Base-by-base conservation (phyloP, 2,797 vertebrate genomes). In the Premnoplex brunnescens region DNA sequence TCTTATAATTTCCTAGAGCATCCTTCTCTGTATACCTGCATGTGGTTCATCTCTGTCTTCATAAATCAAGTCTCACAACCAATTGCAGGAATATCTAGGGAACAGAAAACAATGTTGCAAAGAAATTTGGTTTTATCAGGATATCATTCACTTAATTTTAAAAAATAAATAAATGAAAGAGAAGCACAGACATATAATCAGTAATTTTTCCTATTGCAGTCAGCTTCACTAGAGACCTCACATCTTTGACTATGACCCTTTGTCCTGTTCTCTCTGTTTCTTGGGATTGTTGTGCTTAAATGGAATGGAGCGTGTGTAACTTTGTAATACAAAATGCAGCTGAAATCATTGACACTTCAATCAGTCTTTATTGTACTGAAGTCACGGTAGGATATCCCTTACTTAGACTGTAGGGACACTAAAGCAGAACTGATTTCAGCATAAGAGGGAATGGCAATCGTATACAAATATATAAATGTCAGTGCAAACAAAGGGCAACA, bases 271-370 rank as follows among this genome's bases (percentile, higher is more conserved):
- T 48, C 39, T 79, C 62, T 64, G 28, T 80, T 89, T 96, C 91
- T 96, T 68, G 69, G 46, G 86, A 80, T 72, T 82, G 95, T 95
- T 97, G 91, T 96, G 66, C 86, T 95, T 96, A 96, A 97, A 89
- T 93, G 69, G 62, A 94, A 95, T 74, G 94, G 88, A 92, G 8
- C 20, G 34, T 96, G 85, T 97, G 97, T 97, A 96, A 95, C 81
- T 96, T 94, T 90, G 69, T 69, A 95, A 88, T 89, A 91, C 51
- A 95, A 97, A 97, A 96, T 86, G 96, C 80, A 96, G 91, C 83
- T 94, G 95, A 97, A 97, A 96, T 95, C 95, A 88, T 32, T 95
- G 93, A 97, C 95, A 94, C 92, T 97, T 97, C 95, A 97, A 97
- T 97, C 95, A 97, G 90, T 34, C 71, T 95, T 97, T 95, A 97